These are phyloP conservation scores for Spinus pinus DNA, from an alignment of 2,797 vertebrate species.

Conservation along the genomic window DNA sequence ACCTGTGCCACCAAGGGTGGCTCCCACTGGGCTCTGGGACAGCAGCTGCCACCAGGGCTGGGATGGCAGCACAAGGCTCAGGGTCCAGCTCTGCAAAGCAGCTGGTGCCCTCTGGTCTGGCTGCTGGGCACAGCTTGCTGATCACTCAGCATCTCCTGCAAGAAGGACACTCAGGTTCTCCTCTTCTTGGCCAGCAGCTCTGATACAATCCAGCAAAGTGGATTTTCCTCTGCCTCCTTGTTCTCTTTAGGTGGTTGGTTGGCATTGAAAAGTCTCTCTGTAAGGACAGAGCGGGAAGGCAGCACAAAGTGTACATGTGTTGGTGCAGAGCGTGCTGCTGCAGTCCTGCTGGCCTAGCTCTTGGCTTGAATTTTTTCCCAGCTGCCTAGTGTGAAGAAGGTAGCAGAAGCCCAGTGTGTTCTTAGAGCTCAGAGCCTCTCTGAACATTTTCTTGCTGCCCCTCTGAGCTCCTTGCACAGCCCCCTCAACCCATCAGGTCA, in stretches of 20 bases:
- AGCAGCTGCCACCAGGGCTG: background rate
- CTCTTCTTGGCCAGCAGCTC: background rate
- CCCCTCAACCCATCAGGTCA: background rate
- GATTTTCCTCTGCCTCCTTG: background rate
- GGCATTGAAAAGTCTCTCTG: background rate
- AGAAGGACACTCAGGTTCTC: background rate
- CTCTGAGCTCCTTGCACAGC: background rate
- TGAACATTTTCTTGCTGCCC: background rate
- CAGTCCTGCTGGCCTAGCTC: background rate
- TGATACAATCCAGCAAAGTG: background rate
- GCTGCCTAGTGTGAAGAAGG: fast-evolving
- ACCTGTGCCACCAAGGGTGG: background rate
- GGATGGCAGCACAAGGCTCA: background rate
- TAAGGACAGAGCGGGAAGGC: background rate
- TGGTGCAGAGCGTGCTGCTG: background rate
- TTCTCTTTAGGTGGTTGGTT: background rate
- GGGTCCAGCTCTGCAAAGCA: background rate
- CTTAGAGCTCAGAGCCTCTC: background rate
- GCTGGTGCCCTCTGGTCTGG: background rate
- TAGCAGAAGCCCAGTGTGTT: background rate
- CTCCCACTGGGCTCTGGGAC: background rate
- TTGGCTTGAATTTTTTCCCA: no score
- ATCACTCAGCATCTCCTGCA: background rate
- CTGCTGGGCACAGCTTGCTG: background rate
- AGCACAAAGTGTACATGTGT: background rate